Evolutionary conservation across 2,797 vertebrate genomes (phyloP), one percentile per base, ranked within the genome.

Genomic region (Helarctos malayanus): DNA sequence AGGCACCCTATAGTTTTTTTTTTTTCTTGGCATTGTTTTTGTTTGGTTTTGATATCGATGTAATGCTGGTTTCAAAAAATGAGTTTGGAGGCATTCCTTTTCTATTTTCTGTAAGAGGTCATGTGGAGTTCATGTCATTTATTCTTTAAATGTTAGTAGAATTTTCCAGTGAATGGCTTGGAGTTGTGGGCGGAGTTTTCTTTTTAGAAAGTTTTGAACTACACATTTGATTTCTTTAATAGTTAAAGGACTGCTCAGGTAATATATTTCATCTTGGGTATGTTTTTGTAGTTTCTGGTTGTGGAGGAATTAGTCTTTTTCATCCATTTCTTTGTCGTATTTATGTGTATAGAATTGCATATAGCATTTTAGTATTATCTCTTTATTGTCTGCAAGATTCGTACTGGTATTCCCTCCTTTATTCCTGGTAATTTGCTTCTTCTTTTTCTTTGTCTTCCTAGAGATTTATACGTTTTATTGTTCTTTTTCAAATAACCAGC

Each of bases 201-300:
- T 91, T 82, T 91, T 79, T 45, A 61, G 65, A 88, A 71, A 25
- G 52, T 45, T 94, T 94, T 88, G n/a, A 82, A 54, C 23, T 69
- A 7, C 41, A 32, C 3, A 25, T 78, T 81, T 88, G 47, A 75
- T 93, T 76, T 92, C 23, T 80, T 89, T 89, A 75, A 73, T 78
- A 95, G 32, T 47, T 63, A 83, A 84, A 95, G 69, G n/a, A 73
- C 49, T 84, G 2, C 59, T 83, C 7, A 73, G 32, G n/a, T 79
- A 61, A 86, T 86, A 7, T 23, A 49, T 47, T 92, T 94, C 47
- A 63, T 86, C 10, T 45, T 76, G 65, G 38, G 10, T 95, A 3
- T 82, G 35, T 76, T 89, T 92, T 92, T 94, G 14, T 92, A 80
- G n/a, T 69, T 97, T 90, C 32, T 83, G 27, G 18, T 79, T 89